phyloP scores from a whole-genome alignment of 2,113 vertebrate species.

The Henicopernis longicauda region DNA sequence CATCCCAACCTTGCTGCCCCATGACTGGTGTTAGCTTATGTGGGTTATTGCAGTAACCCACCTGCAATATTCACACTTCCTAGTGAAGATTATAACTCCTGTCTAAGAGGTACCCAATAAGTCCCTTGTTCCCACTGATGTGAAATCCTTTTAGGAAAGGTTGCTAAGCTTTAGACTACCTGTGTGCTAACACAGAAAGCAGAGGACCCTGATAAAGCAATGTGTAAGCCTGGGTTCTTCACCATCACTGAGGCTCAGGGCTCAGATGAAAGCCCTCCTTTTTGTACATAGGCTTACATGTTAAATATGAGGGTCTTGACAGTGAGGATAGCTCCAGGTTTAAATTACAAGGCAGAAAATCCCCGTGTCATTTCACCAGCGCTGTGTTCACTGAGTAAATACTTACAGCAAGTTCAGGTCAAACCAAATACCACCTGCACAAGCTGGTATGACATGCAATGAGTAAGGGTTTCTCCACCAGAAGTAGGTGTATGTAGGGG shows the following conservation, averaged over 20 bases:
- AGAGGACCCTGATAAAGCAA: not conserved
- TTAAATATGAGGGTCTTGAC: not conserved
- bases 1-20: not conserved
- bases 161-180: not conserved
- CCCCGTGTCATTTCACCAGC: not conserved
- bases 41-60: not conserved
- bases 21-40: not conserved
- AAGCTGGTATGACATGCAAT: not conserved
- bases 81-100: not conserved
- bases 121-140: not conserved
- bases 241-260: not conserved
- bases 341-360: not conserved
- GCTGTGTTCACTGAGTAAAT: not conserved
- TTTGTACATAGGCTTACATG: not conserved
- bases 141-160: not conserved
- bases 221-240: not conserved
- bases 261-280: not conserved
- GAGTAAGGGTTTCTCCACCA: not conserved
- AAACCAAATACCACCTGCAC: not conserved
- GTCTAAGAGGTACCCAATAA: not conserved
- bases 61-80: not conserved
- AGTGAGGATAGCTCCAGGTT: not conserved
- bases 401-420: not conserved
- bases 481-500: not conserved
- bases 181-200: not conserved